These are phyloP conservation scores for Philereme transversata DNA, from an alignment of 2,888 invertebrate species.

Conservation along the genomic window DNA sequence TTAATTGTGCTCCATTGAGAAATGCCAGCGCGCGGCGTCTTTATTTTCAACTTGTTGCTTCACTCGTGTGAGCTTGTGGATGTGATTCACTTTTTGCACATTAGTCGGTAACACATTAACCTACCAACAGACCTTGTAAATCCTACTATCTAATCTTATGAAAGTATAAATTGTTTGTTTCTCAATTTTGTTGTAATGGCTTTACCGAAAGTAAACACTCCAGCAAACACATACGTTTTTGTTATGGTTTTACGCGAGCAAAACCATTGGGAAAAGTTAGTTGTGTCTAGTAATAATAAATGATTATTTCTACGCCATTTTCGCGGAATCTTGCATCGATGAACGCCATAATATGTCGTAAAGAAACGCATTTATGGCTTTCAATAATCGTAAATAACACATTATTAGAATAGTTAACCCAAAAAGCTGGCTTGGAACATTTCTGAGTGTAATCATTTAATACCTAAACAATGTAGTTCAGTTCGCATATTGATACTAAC, in stretches of 20 bases:
- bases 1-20: constrained; percentile 80
- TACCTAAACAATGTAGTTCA: background rate
- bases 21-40: constrained; percentile 61
- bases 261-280: background rate
- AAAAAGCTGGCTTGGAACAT: constrained; percentile 21
- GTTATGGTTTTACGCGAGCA: background rate
- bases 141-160: too few species aligned
- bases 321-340: constrained; percentile 34
- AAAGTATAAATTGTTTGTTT: too few species aligned
- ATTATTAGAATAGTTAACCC: constrained; percentile 36
- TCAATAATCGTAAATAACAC: constrained; percentile 58
- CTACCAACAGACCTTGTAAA: background rate
- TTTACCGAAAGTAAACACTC: too few species aligned
- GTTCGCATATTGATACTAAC: too few species aligned
- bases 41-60: constrained; percentile 78
- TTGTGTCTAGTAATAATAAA: constrained; percentile 1
- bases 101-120: constrained; percentile 14
- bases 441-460: constrained; percentile 5
- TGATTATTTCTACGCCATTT: constrained; percentile 23
- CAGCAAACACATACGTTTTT: background rate
- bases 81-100: constrained; percentile 41
- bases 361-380: constrained; percentile 52
- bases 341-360: constrained; percentile 47
- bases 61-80: constrained; percentile 46
- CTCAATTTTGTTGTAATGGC: too few species aligned